Evolutionary conservation across 2,113 vertebrate genomes (phyloP).

Genomic region (Callionymus lyra): DNA sequence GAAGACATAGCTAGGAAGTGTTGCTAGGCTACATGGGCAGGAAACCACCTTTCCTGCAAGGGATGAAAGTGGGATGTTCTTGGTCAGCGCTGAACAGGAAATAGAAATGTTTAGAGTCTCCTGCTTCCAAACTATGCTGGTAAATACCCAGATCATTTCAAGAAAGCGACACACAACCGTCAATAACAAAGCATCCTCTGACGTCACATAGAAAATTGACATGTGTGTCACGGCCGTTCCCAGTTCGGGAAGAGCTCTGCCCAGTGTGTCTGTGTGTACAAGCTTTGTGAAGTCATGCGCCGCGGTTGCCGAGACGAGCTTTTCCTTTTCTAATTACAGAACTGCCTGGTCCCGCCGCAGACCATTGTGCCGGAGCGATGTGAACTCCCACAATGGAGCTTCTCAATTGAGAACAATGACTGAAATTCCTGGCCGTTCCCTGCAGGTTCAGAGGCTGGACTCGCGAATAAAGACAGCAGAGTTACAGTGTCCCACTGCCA

Average conservation of each 20-base stretch:
- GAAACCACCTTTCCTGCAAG: no score
- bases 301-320: conserved; percentile 38
- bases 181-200: no score
- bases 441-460: conserved; percentile 49
- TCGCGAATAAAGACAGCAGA: conserved; percentile 45
- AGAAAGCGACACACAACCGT: no score
- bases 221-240: conserved; percentile 3
- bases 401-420: conserved; percentile 63
- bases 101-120: no score
- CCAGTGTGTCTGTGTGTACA: conserved; percentile 23
- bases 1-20: no score
- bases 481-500: conserved; percentile 62
- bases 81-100: no score
- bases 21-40: no score
- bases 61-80: no score
- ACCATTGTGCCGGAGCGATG: conserved; percentile 54
- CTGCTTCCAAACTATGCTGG: no score
- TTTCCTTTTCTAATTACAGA: conserved; percentile 61
- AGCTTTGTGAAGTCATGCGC: conserved; percentile 65
- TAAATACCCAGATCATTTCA: no score
- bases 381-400: conserved; percentile 63
- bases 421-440: conserved; percentile 59
- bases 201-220: no score
- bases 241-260: conserved; percentile 20
- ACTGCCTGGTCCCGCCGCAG: conserved; percentile 34